Evolutionary conservation across 2,113 vertebrate species (phyloP), one percentile per base, ranked within the genome.

Genomic region (Lethenteron reissneri): DNA sequence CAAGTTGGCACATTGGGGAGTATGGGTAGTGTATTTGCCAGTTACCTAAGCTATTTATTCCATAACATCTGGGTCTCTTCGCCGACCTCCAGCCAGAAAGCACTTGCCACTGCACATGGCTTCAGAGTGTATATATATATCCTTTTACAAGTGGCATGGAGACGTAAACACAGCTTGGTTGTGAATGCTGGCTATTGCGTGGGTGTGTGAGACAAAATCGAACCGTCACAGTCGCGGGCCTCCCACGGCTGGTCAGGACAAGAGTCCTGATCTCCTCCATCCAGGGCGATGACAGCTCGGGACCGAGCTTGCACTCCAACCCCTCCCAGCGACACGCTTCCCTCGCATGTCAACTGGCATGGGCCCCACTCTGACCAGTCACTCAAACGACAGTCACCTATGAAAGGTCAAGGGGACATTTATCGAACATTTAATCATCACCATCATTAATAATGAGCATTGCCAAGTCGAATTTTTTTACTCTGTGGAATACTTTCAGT

Each of bases 311-410:
- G 90, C 57, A 77, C 88, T 2, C 94, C 92, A 0, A 17, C 76
- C 1, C 83, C 79, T 82, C 95, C 89, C 1, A 95, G 95, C 76
- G 86, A 90, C 74, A 89, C 85, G 70, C 92, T 91, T 56, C 90
- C 84, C 56, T 95, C 80, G 76, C 94, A 99, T 57, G 84, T 90
- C 74, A 96, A 80, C 82, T 99, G 90, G 56, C 94, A 99, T 0
- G 85, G 80, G 76, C 92, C 95, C 94, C 94, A 99, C n/a, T 80
- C 77, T 0, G 94, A 96, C 94, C 94, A 99, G 69, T 89, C 85
- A 0, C 86, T 88, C 77, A 91, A 81, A 76, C 96, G 90, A 77
- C 94, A 99, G 77, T 97, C 94, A 60, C 94, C 94, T 99, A 75
- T 9, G 74, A 1, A 0, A 68, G 64, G 64, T 17, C n/a, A n/a